These are phyloP conservation scores for Acanthaster planci DNA, from an alignment of 35 echinoderm and acorn worm species.

Conservation along the genomic window DNA sequence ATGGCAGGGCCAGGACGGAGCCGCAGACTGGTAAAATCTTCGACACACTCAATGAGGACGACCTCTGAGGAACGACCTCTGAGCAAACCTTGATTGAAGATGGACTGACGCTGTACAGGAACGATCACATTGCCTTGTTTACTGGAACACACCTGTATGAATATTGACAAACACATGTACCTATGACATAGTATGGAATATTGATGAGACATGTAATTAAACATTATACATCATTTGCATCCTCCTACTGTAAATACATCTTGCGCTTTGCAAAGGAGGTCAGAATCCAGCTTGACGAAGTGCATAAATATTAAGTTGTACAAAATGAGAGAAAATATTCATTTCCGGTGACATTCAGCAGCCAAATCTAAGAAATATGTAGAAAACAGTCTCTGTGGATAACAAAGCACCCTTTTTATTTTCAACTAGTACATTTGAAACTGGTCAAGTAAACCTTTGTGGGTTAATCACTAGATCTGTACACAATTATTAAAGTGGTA, in stretches of 20 bases:
- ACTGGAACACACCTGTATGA: not conserved
- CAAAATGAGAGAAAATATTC: too few species aligned
- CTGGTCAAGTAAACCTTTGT: too few species aligned
- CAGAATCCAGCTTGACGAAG: too few species aligned
- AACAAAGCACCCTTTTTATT: too few species aligned
- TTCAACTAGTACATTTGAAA: too few species aligned
- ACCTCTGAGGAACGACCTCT: constrained; percentile 42
- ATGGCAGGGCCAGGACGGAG: constrained; percentile 17
- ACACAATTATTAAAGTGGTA: too few species aligned
- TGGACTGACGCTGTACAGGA: constrained; percentile 16
- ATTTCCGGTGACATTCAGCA: too few species aligned
- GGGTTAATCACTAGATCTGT: too few species aligned
- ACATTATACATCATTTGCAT: not conserved
- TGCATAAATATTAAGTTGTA: too few species aligned
- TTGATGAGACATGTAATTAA: not conserved
- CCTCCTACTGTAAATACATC: constrained; percentile 1
- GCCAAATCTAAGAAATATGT: too few species aligned
- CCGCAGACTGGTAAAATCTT: constrained; percentile 11
- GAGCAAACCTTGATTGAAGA: constrained; percentile 33
- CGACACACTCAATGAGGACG: constrained; percentile 43
- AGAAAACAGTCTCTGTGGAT: too few species aligned
- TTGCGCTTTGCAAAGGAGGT: too few species aligned
- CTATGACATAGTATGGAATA: not conserved
- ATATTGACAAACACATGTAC: constrained; percentile 3
- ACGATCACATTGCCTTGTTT: constrained; percentile 7